Base-by-base conservation (phyloP, 2,113 vertebrate genomes). In the Chaenogobius annularis region DNA sequence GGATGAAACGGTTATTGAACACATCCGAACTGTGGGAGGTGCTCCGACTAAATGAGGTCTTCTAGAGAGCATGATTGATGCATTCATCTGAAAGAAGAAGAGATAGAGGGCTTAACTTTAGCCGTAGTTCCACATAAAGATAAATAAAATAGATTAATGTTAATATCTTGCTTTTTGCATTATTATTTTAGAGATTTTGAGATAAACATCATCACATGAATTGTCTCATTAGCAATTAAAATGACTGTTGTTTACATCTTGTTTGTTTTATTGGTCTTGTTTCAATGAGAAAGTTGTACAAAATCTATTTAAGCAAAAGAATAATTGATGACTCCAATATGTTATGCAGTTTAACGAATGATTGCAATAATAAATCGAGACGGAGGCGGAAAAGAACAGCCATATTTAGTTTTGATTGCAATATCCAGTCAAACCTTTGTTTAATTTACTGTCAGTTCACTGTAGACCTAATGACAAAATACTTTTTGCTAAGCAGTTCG, bases 1-100 rank as follows among this genome's bases (percentile, higher is more conserved):
- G 50, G 47, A 85, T 65, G 37, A 79, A 77, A 65, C 76, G 19
- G 61, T 70, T 64, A 31, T 48, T 77, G 68, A 80, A 70, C 65
- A 13, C 54, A 70, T 72, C 65, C 15, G 50, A 69, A 44, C 70
- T 1, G 40, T 22, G 23, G 69, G 66, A 81, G 67, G 63, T 0
- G 2, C 26, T 76, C 50, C 47, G 23, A 71, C 66, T 54, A 73
- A 70, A 67, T 66, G 35, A 64, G 56, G 47, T 61, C 78, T 47
- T 23, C 43, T 66, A 48, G 73, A 75, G 67, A 50, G 58, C 0
- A 26, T 14, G 26, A 78, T 62, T 72, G 67, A 70, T 62, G 67
- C 50, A 63, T 78, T 77, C 8, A 74, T 84, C 46, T 54, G n/a
- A 17, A 43, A n/a, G 61, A 40, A 40, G 61, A 63, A 43, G 17